A percentile compares a stretch with the other conserved stretches of the same genome.
Conservation (phyloP, 1,140 invertebrate species). For the Cyclargus thomasi region DNA sequence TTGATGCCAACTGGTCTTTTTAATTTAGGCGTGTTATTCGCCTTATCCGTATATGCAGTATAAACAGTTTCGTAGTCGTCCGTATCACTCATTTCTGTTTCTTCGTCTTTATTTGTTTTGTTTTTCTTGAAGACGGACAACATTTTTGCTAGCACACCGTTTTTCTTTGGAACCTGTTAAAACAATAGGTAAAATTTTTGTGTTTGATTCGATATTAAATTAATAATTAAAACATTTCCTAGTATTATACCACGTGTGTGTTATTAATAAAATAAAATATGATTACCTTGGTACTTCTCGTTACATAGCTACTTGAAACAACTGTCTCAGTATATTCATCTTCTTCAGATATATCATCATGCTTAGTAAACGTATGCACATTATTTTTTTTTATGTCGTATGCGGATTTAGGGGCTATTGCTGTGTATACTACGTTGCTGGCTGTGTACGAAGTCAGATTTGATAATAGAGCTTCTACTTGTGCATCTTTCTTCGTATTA, state of each 20-base stretch:
- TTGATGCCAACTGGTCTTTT: slow-evolving; percentile 15
- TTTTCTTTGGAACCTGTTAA: slow-evolving; percentile 24
- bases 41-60: slow-evolving; percentile 46
- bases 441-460: slow-evolving; percentile 15
- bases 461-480: slow-evolving; percentile 28
- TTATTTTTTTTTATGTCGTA: slow-evolving; percentile 17
- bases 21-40: slow-evolving; percentile 21
- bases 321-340: neutral
- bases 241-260: neutral
- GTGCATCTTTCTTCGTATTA: slow-evolving; percentile 24
- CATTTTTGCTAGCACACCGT: slow-evolving; percentile 44
- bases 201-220: too few relatives aligned
- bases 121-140: slow-evolving; percentile 41
- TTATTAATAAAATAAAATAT: neutral
- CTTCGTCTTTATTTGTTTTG: slow-evolving; percentile 19
- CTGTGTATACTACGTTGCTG: slow-evolving; percentile 1
- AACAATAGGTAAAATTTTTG: neutral
- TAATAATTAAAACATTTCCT: too few relatives aligned
- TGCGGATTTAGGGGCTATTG: slow-evolving; percentile 19
- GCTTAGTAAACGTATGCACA: neutral
- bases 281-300: neutral
- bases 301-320: neutral
- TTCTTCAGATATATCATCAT: neutral
- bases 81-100: slow-evolving; percentile 37
- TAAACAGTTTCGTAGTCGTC: slow-evolving; percentile 52